Base-by-base conservation (phyloP, 1,140 invertebrate species). In the Drosophila carrolli region DNA sequence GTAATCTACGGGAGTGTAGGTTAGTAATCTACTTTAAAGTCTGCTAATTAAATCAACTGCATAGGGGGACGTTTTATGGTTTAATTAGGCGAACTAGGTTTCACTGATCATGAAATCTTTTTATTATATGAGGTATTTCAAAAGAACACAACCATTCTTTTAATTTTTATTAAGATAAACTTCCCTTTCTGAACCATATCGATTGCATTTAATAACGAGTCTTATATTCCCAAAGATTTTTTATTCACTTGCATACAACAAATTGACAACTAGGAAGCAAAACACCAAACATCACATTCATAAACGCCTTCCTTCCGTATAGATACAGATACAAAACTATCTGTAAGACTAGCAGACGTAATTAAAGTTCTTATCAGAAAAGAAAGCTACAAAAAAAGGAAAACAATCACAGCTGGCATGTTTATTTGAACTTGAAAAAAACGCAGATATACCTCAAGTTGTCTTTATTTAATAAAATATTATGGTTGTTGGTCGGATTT, bases 341-440 rank as follows among this genome's bases (percentile, higher is more conserved):
- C 37, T 68, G 38, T 29, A 29, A n/a, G 14, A 61, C 35, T 57
- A 62, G 55, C 57, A 59, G 38, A n/a, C 55, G 10, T 44, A 63
- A 63, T 63, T 60, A 29, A 60, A 63, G 38, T 19, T 65, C 60
- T 68, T 68, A 68, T 68, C 65, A 9, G 27, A 27, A 23, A 14
- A 14, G 19, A 19, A 55, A 55, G 8, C 37, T 9, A 55, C 35
- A 63, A 44, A 44, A 27, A 57, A 23, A 29, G 16, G 10, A 63
- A 60, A 63, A 63, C 61, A 63, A 37, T 63, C 40, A 7, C 29
- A 19, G 32, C 46, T 19, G 19, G 6, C 19, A 41, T 35, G 32
- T 29, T 35, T 43, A 16, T 51, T 61, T 74, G 73, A 65, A 43
- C 53, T 58, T 75, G 70, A 73, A 67, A 67, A 61, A 19, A 19